These are phyloP conservation scores for Excalfactoria chinensis DNA, from an alignment of 2,113 vertebrate genomes.

Conservation along the genomic window DNA sequence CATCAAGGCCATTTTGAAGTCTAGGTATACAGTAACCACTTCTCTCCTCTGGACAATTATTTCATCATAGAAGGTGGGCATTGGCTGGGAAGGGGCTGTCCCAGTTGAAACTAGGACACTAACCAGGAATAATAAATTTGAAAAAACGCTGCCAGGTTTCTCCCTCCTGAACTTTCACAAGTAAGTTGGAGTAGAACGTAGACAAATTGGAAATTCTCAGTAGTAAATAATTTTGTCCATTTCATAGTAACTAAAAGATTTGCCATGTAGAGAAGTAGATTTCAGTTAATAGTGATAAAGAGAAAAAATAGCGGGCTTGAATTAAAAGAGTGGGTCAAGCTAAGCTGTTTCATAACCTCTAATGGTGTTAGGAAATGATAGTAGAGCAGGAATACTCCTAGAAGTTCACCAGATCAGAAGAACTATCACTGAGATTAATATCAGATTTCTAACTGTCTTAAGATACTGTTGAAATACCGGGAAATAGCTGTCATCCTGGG, in stretches of 20 bases:
- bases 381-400: background rate
- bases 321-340: background rate
- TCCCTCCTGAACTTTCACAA: background rate
- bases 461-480: background rate
- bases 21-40: background rate
- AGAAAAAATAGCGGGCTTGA: accelerated
- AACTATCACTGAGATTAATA: background rate
- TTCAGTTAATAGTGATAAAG: background rate
- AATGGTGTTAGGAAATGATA: background rate
- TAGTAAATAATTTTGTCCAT: background rate
- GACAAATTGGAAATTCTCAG: background rate
- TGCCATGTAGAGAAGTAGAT: background rate
- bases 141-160: background rate
- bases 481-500: background rate
- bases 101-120: too few species aligned
- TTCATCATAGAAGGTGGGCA: too few species aligned
- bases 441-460: background rate
- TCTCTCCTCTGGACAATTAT: too few species aligned
- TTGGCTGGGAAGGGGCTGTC: background rate
- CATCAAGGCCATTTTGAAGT: background rate
- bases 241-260: background rate
- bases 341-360: background rate
- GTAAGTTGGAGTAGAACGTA: background rate
- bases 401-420: background rate
- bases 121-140: background rate